Conservation (phyloP, 1,140 invertebrate genomes). For the Drosophila teissieri region DNA sequence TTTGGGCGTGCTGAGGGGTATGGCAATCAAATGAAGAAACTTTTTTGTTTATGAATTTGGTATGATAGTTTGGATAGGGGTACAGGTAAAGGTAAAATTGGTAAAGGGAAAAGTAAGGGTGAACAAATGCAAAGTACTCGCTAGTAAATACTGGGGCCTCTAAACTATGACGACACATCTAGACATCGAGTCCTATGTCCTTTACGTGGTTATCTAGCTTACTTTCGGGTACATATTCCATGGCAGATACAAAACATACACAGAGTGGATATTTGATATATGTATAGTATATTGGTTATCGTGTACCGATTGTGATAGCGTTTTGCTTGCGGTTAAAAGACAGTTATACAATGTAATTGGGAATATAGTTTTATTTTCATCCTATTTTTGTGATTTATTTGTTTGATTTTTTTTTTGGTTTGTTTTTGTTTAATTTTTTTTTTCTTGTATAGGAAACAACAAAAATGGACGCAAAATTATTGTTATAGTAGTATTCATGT, state of each 20-base stretch:
- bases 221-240: slow-evolving; percentile 25
- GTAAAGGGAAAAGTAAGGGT: too few species aligned
- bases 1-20: slow-evolving; percentile 3
- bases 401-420: slow-evolving; percentile 14
- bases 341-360: slow-evolving; percentile 34
- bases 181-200: slow-evolving; percentile 57
- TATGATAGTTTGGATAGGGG: neutral
- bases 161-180: slow-evolving; percentile 73
- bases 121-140: slow-evolving; percentile 33
- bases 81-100: neutral
- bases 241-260: slow-evolving; percentile 65
- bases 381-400: slow-evolving; percentile 19
- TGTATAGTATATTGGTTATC: slow-evolving; percentile 28
- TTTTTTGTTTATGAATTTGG: slow-evolving; percentile 1
- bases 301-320: slow-evolving; percentile 31
- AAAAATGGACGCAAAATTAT: slow-evolving; percentile 82
- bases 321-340: slow-evolving; percentile 31
- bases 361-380: slow-evolving; percentile 1
- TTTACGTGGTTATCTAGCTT: slow-evolving; percentile 32
- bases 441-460: slow-evolving; percentile 72
- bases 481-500: slow-evolving; percentile 58
- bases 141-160: slow-evolving; percentile 52
- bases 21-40: slow-evolving; percentile 16
- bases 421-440: slow-evolving; percentile 14
- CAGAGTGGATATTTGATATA: slow-evolving; percentile 44